phyloP scores from a whole-genome alignment of 2,888 invertebrate species.

The Xanthorhoe spadicearia region DNA sequence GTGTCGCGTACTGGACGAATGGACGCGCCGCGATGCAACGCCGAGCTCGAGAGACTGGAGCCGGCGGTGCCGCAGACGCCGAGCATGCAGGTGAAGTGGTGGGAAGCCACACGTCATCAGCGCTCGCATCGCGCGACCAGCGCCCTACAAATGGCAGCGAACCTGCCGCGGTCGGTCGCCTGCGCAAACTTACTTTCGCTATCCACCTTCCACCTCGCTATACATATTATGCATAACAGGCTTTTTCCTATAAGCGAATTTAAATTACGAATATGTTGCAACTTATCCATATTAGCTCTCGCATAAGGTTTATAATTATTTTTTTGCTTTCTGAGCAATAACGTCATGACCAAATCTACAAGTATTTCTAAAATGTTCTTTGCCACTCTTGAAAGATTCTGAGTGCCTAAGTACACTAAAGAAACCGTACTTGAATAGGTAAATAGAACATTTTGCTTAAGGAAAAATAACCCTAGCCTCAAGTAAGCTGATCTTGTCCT shows the following conservation, averaged over 20 bases:
- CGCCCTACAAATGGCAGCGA: constrained; percentile 69
- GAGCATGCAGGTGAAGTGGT: constrained; percentile 46
- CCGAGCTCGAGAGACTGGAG: constrained; percentile 51
- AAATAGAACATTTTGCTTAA: background rate
- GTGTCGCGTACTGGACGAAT: constrained; percentile 23
- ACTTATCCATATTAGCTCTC: background rate
- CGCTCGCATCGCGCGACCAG: constrained; percentile 34
- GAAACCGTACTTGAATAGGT: background rate
- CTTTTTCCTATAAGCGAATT: constrained; percentile 45
- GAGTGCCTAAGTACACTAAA: background rate
- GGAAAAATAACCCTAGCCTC: constrained; percentile 7
- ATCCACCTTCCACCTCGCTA: constrained; percentile 55
- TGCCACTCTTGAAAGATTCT: background rate
- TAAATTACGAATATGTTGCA: constrained; percentile 13
- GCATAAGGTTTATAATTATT: background rate
- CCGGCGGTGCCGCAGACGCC: constrained; percentile 35
- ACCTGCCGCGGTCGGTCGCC: constrained; percentile 43
- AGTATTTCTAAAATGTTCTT: background rate
- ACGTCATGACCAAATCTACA: background rate
- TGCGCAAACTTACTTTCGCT: constrained; percentile 72
- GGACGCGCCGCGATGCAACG: constrained; percentile 52
- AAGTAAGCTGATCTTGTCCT: constrained; percentile 20
- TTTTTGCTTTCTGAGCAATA: background rate
- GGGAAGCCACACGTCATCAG: constrained; percentile 30
- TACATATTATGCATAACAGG: constrained; percentile 59